Evolutionary conservation across 92 coral and sea anemone species (phyloP).

Genomic region (Epizoanthus ramosus): DNA sequence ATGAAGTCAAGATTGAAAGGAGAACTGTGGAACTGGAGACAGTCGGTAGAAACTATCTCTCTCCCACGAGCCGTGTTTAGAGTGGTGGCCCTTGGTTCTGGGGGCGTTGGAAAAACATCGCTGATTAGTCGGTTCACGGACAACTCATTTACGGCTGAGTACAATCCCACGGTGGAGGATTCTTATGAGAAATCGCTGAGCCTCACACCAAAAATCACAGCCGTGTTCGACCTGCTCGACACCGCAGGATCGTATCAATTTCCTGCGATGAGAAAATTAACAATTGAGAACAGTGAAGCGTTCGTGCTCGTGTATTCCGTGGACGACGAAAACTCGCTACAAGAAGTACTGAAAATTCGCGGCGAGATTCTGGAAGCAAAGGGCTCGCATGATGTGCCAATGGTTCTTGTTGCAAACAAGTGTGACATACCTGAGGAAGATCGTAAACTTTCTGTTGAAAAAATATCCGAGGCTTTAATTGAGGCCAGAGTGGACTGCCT

Average conservation of each 20-base stretch:
- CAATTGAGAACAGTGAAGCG: conserved; percentile 84
- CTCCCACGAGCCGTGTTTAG: conserved; percentile 80
- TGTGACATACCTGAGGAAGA: conserved; percentile 79
- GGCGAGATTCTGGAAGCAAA: conserved; percentile 83
- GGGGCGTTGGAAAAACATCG: conserved; percentile 96
- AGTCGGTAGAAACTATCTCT: conserved; percentile 70
- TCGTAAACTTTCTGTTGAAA: conserved; percentile 49
- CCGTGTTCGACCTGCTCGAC: conserved; percentile 85
- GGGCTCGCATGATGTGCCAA: conserved; percentile 74
- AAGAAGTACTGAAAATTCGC: conserved; percentile 76
- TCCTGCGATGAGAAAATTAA: conserved; percentile 96
- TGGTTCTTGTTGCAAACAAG: conserved; percentile 92
- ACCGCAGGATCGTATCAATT: conserved; percentile 96
- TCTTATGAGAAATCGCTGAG: conserved; percentile 82
- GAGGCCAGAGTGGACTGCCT: conserved; percentile 67
- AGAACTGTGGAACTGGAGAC: conserved; percentile 37
- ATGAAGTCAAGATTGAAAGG: conserved; percentile 47
- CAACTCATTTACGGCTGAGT: conserved; percentile 68
- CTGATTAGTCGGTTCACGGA: conserved; percentile 76
- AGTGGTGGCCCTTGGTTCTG: conserved; percentile 91
- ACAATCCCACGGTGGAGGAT: conserved; percentile 90
- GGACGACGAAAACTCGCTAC: conserved; percentile 70
- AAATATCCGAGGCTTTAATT: conserved; percentile 51
- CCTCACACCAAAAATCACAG: conserved; percentile 78
- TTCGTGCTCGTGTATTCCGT: conserved; percentile 88